Conservation (phyloP, 2,797 vertebrate genomes). For the Hoplostethus atlanticus region DNA sequence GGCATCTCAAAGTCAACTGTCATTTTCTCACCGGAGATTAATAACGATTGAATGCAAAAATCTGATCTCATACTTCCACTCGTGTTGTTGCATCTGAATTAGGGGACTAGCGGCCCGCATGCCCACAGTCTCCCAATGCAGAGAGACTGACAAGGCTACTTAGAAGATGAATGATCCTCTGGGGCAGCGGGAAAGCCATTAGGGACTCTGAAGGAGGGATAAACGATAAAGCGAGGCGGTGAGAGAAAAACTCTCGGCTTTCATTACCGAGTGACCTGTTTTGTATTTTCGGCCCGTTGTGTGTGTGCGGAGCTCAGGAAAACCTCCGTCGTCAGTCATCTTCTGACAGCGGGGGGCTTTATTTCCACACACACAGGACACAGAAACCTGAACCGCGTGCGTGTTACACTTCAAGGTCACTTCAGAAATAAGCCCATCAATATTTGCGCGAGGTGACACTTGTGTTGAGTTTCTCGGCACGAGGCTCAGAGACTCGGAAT, state of each 20-base stretch:
- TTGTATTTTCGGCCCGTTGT: constrained; percentile 35
- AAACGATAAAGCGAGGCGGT: constrained; percentile 36
- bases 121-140: constrained; percentile 15
- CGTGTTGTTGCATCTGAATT: constrained; percentile 53
- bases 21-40: constrained; percentile 13
- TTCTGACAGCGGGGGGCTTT: constrained; percentile 30
- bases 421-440: constrained; percentile 47
- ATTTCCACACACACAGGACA: constrained; percentile 32
- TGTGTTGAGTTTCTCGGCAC: constrained; percentile 27
- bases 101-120: constrained; percentile 29
- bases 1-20: constrained; percentile 8
- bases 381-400: constrained; percentile 44
- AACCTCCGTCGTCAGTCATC: constrained; percentile 42
- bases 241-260: constrained; percentile 36
- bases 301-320: not conserved
- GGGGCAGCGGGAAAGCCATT: constrained; percentile 55
- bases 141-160: constrained; percentile 55
- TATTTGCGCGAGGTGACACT: constrained; percentile 33
- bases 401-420: constrained; percentile 45
- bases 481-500: constrained; percentile 8
- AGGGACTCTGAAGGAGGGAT: constrained; percentile 45
- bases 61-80: constrained; percentile 41
- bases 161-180: constrained; percentile 61
- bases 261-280: constrained; percentile 45
- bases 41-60: constrained; percentile 28